These are phyloP conservation scores for Melitaea cinxia DNA, from an alignment of 1,140 invertebrate species.

Conservation along the genomic window DNA sequence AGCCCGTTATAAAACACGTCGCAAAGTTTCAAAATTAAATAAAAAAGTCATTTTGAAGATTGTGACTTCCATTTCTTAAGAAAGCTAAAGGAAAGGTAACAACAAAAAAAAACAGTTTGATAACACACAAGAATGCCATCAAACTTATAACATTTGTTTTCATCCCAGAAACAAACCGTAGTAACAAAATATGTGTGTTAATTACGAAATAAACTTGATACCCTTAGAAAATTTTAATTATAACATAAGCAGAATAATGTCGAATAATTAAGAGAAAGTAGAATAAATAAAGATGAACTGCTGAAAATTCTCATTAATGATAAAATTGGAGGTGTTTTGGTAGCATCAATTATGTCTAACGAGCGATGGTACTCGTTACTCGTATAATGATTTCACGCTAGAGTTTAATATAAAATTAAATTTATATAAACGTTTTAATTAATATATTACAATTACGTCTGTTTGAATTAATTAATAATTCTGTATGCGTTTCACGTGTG, in stretches of 20 bases:
- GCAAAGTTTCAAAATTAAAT: too few species aligned
- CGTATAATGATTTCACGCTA: constrained; percentile 15
- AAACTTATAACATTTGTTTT: not conserved
- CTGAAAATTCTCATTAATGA: constrained; percentile 9
- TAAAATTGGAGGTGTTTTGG: constrained; percentile 17
- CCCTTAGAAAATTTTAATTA: not conserved
- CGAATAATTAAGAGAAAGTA: constrained; percentile 20
- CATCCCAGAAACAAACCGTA: not conserved
- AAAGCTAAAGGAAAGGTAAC: too few species aligned
- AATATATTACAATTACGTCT: not conserved
- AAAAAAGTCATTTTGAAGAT: too few species aligned
- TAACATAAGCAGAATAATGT: constrained; percentile 1
- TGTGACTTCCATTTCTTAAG: too few species aligned
- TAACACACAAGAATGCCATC: too few species aligned
- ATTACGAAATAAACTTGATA: constrained; percentile 1
- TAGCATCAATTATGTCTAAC: constrained; percentile 17
- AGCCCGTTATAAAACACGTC: too few species aligned
- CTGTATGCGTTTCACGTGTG: not conserved
- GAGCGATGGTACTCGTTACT: not conserved
- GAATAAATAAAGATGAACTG: constrained; percentile 15
- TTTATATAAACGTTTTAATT: not conserved
- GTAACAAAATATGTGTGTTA: not conserved
- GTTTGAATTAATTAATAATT: not conserved
- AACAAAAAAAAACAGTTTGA: too few species aligned
- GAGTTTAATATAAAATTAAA: not conserved